A percentile compares a stretch with the other conserved stretches of the same genome.
Evolutionary conservation across 1,140 invertebrate species (phyloP).

Genomic region (Grapholita molesta): DNA sequence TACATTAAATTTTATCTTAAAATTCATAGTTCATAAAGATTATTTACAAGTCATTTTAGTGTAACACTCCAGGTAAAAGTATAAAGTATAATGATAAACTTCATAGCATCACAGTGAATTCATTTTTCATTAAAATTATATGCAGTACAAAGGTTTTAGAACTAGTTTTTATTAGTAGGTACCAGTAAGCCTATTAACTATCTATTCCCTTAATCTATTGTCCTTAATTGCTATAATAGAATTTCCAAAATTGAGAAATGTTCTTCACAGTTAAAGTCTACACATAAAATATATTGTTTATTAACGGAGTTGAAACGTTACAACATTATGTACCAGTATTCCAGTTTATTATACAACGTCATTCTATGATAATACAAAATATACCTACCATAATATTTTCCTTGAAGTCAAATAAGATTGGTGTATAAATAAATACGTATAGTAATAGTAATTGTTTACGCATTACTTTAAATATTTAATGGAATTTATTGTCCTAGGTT

Average conservation of each 20-base stretch:
- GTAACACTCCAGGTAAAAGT: slow-evolving; percentile 19
- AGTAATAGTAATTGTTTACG: not conserved
- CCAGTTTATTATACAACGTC: too few species aligned
- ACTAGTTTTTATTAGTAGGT: not conserved
- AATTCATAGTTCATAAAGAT: slow-evolving; percentile 11
- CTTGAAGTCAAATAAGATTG: too few species aligned
- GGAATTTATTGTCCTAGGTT: slow-evolving; percentile 9
- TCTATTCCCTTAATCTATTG: not conserved
- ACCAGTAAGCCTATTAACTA: not conserved
- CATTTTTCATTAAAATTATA: slow-evolving; percentile 44
- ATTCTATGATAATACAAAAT: too few species aligned
- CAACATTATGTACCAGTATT: too few species aligned
- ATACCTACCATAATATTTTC: too few species aligned
- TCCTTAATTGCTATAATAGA: not conserved
- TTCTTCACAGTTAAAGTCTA: not conserved
- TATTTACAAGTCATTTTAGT: slow-evolving; percentile 24
- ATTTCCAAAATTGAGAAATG: not conserved
- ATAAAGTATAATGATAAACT: slow-evolving; percentile 56
- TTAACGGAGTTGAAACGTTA: too few species aligned
- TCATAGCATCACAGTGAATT: slow-evolving; percentile 73
- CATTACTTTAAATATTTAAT: slow-evolving; percentile 2
- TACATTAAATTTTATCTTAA: slow-evolving; percentile 9
- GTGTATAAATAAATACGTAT: too few species aligned
- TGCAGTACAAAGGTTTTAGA: slow-evolving; percentile 4
- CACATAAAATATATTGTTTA: too few species aligned